Evolutionary conservation across 2,888 invertebrate species (phyloP), one percentile per base, ranked within the genome.

Genomic region (Lysandra coridon): DNA sequence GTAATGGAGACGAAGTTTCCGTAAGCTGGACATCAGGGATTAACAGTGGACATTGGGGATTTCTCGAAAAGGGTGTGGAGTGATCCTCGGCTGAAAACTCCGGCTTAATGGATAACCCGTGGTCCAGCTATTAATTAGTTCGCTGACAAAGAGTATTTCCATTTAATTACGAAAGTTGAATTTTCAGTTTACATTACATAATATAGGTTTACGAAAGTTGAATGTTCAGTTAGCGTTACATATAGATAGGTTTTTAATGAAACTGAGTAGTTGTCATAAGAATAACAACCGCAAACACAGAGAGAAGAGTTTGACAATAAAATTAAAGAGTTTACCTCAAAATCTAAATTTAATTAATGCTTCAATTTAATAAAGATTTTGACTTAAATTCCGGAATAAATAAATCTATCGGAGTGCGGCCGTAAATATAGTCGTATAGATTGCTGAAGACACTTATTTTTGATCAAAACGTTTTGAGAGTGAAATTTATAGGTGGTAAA

Each of bases 121-220:
- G 89, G 89, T 87, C 88, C 86, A 85, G 84, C 88, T 90, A 92
- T 93, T 94, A 93, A 94, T 93, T 93, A 92, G 86, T 87, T 88
- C 87, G 87, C 87, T 85, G 83, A 87, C 88, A 88, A 85, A 81
- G 83, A 85, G 85, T 17, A 57, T 84, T 82, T 82, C 53, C 7
- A 57, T 57, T 76, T 76, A 76, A 76, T 53, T 53, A 33, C 53
- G 53, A 57, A 76, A 76, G 57, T 76, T 76, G 23, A 76, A 17
- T 57, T 69, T 53, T 80, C 49, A 73, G 78, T 82, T 79, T 80
- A 80, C 79, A 80, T 83, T 82, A 83, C 82, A 84, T 64, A 23
- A 23, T 23, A 23, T 23, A 23, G 23, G 23, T 0, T 23, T 23
- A 23, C 23, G 23, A 23, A 23, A 23, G 23, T 23, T 23, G 23